Percentiles rank a stretch among this genome's conserved stretches.
Evolutionary conservation across 2,113 vertebrate species (phyloP).

Genomic region (Cervus canadensis): DNA sequence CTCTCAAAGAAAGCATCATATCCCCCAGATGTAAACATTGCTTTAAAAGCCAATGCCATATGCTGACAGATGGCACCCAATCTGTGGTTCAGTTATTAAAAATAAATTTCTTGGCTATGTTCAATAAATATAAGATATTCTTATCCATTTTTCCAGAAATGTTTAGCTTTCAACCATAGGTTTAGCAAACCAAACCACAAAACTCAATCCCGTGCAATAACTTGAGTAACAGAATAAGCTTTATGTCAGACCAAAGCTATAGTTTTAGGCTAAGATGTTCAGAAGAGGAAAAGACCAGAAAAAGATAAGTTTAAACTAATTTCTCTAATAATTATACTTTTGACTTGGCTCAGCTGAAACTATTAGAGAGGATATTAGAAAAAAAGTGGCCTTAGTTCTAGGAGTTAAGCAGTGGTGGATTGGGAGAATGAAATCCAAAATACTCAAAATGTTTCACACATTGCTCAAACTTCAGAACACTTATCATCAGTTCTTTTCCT

Average conservation of each 20-base stretch:
- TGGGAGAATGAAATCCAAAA: background rate
- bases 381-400: background rate
- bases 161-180: conserved; percentile 65
- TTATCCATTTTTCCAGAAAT: conserved; percentile 65
- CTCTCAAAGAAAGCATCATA: conserved; percentile 53
- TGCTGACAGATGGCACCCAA: conserved; percentile 73
- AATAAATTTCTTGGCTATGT: conserved; percentile 70
- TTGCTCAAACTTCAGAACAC: background rate
- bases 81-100: conserved; percentile 73
- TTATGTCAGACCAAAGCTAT: conserved; percentile 39
- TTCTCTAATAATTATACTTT: background rate
- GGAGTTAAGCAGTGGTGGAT: background rate
- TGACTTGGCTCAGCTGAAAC: background rate
- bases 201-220: conserved; percentile 41
- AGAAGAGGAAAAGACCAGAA: conserved; percentile 26
- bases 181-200: conserved; percentile 44
- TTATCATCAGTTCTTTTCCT: conserved; percentile 17
- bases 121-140: conserved; percentile 66
- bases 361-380: background rate
- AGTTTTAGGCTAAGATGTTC: background rate
- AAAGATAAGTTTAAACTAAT: conserved; percentile 17
- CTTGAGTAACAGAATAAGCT: conserved; percentile 31
- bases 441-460: background rate
- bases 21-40: conserved; percentile 70
- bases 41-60: conserved; percentile 61